Conservation (phyloP, 2,113 vertebrate species). For the Origma solitaria region DNA sequence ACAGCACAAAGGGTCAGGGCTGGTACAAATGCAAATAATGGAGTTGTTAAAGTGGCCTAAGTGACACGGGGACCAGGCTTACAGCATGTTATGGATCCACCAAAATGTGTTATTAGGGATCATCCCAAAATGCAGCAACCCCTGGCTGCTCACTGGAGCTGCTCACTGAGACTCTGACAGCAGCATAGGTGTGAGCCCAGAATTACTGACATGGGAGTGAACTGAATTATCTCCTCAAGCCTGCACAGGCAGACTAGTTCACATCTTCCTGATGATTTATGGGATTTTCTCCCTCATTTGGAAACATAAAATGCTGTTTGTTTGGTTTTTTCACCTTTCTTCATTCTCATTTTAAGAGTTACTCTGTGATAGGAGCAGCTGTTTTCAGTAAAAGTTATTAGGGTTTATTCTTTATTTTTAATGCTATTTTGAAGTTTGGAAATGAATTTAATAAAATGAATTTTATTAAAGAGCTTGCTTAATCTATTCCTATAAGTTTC, state of each 20-base stretch:
- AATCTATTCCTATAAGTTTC: not conserved
- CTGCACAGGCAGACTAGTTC: not conserved
- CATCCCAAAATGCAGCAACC: not conserved
- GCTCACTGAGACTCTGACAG: not conserved
- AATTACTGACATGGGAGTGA: not conserved
- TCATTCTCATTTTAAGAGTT: not conserved
- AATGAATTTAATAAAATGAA: not conserved
- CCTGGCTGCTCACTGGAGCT: not conserved
- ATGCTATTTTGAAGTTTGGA: not conserved
- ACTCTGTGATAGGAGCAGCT: not conserved
- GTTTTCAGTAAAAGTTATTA: not conserved
- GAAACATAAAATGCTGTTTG: not conserved
- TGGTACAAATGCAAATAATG: not conserved
- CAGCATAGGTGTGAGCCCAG: not conserved
- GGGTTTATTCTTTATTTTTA: not conserved
- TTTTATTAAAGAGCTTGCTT: not conserved
- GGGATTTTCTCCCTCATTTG: not conserved
- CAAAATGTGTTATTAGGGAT: not conserved
- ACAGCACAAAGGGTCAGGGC: not conserved
- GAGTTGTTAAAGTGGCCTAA: not conserved
- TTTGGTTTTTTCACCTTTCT: not conserved
- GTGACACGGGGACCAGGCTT: not conserved
- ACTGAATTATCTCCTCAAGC: not conserved
- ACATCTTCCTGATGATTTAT: not conserved
- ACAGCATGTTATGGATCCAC: fast-evolving